A percentile compares a stretch with the other conserved stretches of the same genome.
Evolutionary conservation across 2,113 vertebrate genomes (phyloP).

Genomic region (Macheiramphus alcinus): DNA sequence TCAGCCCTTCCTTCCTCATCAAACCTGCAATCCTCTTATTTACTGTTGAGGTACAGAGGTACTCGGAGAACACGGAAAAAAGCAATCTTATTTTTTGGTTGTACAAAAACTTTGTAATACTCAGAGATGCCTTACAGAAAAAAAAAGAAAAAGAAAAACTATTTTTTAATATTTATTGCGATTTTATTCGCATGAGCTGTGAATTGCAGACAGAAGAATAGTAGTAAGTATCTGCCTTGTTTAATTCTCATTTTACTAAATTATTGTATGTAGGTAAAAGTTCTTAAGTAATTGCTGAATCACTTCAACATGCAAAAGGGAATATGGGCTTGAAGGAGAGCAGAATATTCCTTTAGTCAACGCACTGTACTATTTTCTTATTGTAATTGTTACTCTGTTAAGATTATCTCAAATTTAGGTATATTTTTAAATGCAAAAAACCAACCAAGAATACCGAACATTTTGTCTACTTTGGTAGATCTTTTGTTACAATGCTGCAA

Average conservation of each 20-base stretch:
- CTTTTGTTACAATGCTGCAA: slow-evolving; percentile 73
- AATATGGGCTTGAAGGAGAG: slow-evolving; percentile 63
- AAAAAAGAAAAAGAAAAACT: slow-evolving; percentile 31
- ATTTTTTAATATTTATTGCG: slow-evolving; percentile 72
- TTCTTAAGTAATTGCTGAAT: slow-evolving; percentile 71
- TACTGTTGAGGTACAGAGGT: slow-evolving; percentile 31
- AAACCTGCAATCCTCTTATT: not conserved
- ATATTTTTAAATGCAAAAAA: slow-evolving; percentile 72
- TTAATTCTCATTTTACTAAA: slow-evolving; percentile 67
- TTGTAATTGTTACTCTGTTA: slow-evolving; percentile 75
- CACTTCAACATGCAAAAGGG: slow-evolving; percentile 75
- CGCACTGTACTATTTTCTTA: slow-evolving; percentile 83
- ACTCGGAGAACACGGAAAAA: slow-evolving; percentile 35
- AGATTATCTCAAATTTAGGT: slow-evolving; percentile 77
- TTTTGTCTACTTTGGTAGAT: slow-evolving; percentile 72
- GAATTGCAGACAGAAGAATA: slow-evolving; percentile 57
- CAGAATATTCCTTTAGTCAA: slow-evolving; percentile 71
- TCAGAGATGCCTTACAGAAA: slow-evolving; percentile 74
- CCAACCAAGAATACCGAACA: slow-evolving; percentile 60
- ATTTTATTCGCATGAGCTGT: slow-evolving; percentile 69
- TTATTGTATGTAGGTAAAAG: slow-evolving; percentile 66
- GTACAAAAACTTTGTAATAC: slow-evolving; percentile 69
- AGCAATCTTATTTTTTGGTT: slow-evolving; percentile 63
- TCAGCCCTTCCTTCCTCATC: slow-evolving; percentile 11
- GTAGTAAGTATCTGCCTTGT: slow-evolving; percentile 60